Percentiles rank a stretch among this genome's conserved stretches.
Evolutionary conservation across 2,888 invertebrate species (phyloP).

Genomic region (Xylota sylvarum): DNA sequence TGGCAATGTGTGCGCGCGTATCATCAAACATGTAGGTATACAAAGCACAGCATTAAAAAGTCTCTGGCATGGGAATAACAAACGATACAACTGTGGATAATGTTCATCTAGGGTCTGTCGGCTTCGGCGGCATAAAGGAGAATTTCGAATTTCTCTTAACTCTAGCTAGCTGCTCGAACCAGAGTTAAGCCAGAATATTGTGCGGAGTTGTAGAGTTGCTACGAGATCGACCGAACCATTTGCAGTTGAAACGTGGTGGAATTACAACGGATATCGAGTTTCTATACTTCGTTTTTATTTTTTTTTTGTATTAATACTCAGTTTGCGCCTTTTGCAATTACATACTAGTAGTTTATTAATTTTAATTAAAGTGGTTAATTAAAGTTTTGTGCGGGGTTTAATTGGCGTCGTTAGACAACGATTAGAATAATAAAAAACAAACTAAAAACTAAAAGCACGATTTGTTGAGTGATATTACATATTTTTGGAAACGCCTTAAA

Average conservation of each 20-base stretch:
- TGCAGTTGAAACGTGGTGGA: constrained; percentile 75
- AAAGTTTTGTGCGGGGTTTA: constrained; percentile 15
- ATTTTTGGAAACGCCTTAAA: constrained; percentile 60
- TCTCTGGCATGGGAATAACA: constrained; percentile 55
- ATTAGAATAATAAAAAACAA: no score
- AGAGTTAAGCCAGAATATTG: constrained; percentile 47
- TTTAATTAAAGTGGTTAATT: constrained; percentile 10
- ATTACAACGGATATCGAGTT: constrained; percentile 73
- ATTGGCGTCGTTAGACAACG: no score
- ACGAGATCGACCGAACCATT: constrained; percentile 67
- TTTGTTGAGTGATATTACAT: constrained; percentile 21
- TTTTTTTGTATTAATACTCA: constrained; percentile 22
- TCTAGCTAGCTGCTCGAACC: constrained; percentile 42
- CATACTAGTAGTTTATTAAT: constrained; percentile 7
- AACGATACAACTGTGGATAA: constrained; percentile 48
- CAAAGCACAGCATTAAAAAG: constrained; percentile 42
- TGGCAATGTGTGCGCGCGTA: constrained; percentile 38
- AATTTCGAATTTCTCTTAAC: constrained; percentile 74
- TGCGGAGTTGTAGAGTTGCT: constrained; percentile 62
- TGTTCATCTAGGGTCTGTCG: constrained; percentile 39
- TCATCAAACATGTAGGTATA: constrained; percentile 38
- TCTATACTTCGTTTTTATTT: constrained; percentile 37
- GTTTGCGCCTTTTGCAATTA: constrained; percentile 38
- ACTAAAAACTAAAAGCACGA: neutral
- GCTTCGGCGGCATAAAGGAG: constrained; percentile 18